Evolutionary conservation across 2,113 vertebrate species (phyloP).

Genomic region (Picathartes gymnocephalus): DNA sequence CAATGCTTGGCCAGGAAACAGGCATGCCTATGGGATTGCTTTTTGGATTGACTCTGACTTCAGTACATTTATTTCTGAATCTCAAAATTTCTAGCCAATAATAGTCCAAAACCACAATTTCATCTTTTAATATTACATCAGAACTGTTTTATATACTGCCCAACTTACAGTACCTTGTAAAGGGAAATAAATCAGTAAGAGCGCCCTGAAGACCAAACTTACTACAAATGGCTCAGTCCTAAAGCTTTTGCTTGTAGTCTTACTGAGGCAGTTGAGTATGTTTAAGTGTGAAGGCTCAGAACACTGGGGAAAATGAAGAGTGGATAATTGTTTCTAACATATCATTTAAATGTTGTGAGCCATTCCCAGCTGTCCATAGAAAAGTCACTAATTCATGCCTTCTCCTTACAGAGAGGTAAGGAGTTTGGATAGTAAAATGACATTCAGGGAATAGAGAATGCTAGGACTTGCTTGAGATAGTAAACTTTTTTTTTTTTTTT

Average conservation of each 20-base stretch:
- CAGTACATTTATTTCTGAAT: neutral
- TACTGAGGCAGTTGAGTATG: neutral
- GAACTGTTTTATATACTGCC: neutral
- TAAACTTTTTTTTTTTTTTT: neutral
- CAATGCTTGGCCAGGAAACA: neutral
- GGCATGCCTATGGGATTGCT: neutral
- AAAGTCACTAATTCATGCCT: neutral
- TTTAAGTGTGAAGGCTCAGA: neutral
- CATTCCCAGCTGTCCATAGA: neutral
- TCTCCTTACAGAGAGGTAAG: neutral
- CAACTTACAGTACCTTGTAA: neutral
- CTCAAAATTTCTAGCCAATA: neutral
- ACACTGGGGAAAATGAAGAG: neutral
- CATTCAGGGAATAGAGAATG: neutral
- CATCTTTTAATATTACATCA: neutral
- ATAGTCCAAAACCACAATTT: conserved; percentile 1
- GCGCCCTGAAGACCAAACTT: neutral
- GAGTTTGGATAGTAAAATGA: neutral
- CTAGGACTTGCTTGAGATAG: neutral
- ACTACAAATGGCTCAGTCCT: neutral
- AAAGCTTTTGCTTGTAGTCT: neutral
- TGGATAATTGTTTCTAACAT: neutral
- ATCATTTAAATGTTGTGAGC: neutral
- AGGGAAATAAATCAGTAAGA: neutral
- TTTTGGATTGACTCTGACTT: conserved; percentile 13